Base-by-base conservation (phyloP, 2,888 invertebrate species). In the Pardosa pseudoannulata region DNA sequence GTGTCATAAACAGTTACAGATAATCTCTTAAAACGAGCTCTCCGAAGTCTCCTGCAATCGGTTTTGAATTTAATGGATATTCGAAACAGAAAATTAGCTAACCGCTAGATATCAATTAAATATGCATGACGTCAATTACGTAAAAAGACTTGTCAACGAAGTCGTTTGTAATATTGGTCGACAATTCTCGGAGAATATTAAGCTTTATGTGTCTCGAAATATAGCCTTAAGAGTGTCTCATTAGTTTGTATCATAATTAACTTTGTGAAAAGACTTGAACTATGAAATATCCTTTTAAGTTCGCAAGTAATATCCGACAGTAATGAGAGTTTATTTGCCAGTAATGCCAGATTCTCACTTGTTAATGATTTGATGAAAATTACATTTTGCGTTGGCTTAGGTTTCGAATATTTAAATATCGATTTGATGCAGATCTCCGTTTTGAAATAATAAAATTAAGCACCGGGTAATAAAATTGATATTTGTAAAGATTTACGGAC, bases 91-190 rank as follows among this genome's bases (percentile, higher is more conserved):
- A 76, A 76, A 31, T 76, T 50, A 68, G 23, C 27, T 67, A 31
- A 36, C 23, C 7, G 68, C 23, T 67, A 46, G 29, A 68, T 76
- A 76, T 68, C 76, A 68, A 32, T 68, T 76, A 76, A 76, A 68
- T 68, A 36, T n/a, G 50, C 29, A 50, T 32, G 76, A 50, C 16
- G 36, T 46, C 68, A 68, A 68, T 76, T 76, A 68, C 13, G 32
- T n/a, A 27, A 76, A 76, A 71, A 68, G 46, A 23, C 65, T 64
- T 67, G 31, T 41, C 36, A 36, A 29, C 7, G 28, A 74, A 28
- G 50, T 23, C 67, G 19, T 76, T 76, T 67, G 31, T 46, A 67
- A 67, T 50, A 50, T 56, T n/a, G 46, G 39, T 65, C 46, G 13
- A 16, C 46, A 46, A 13, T 46, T 46, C 46, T 7, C 46, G 13